These are phyloP conservation scores for Dasypus novemcinctus DNA, from an alignment of 2,113 vertebrate genomes.

Conservation along the genomic window DNA sequence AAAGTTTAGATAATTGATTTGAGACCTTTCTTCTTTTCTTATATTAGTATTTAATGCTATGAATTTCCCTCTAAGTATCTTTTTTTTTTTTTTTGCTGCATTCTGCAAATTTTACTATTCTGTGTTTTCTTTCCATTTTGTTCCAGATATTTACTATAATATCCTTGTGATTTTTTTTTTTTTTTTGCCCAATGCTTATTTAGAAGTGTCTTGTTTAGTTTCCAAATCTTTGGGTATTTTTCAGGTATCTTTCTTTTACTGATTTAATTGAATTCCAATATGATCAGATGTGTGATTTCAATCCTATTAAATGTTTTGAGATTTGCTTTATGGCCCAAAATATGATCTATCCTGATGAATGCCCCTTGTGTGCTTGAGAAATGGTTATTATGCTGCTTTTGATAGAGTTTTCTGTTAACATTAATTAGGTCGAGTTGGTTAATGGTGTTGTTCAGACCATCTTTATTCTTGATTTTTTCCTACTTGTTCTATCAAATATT, in stretches of 20 bases:
- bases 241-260: background rate
- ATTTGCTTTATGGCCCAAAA: conserved; percentile 2
- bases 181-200: too few species aligned
- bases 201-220: too few species aligned
- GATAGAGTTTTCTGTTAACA: background rate
- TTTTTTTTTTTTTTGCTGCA: background rate
- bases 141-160: conserved; percentile 27
- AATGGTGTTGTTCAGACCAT: background rate
- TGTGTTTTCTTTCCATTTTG: background rate
- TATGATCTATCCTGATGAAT: background rate
- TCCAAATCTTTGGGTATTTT: background rate
- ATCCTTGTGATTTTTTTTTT: background rate
- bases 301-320: background rate
- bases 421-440: background rate
- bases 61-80: background rate
- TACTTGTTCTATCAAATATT: background rate
- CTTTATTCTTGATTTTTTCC: background rate
- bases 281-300: background rate
- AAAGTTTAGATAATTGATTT: background rate
- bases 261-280: background rate
- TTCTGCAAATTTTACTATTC: background rate
- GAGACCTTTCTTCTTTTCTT: too few species aligned
- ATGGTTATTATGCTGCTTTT: background rate
- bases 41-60: background rate
- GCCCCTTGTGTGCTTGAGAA: background rate